Evolutionary conservation across 2,797 vertebrate genomes (phyloP).

Genomic region (Acipenser oxyrinchus): DNA sequence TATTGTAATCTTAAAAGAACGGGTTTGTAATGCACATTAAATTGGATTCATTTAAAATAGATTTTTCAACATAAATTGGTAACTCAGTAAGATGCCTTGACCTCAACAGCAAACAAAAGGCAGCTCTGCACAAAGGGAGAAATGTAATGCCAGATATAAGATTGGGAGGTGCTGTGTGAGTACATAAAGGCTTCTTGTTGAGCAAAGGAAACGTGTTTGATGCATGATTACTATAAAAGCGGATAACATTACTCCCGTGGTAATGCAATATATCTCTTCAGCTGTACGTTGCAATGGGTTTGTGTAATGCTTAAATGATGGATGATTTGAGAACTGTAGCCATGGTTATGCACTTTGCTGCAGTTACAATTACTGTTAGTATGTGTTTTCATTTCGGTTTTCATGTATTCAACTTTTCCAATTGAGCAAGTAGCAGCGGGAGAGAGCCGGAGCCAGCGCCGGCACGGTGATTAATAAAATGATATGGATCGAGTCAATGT

Average conservation of each 20-base stretch:
- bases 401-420: constrained; percentile 15
- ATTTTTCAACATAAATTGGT: neutral
- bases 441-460: constrained; percentile 8
- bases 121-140: neutral
- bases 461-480: constrained; percentile 19
- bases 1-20: constrained; percentile 5
- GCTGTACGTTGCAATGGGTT: constrained; percentile 14
- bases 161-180: constrained; percentile 1
- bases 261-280: constrained; percentile 13
- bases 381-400: constrained; percentile 14
- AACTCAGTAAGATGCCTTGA: neutral
- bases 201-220: constrained; percentile 4
- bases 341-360: constrained; percentile 6
- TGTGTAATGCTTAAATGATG: constrained; percentile 14
- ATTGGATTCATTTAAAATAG: constrained; percentile 1
- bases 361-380: constrained; percentile 17
- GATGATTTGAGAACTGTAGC: constrained; percentile 9
- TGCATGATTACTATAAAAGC: neutral
- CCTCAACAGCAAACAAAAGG: neutral
- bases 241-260: neutral
- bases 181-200: neutral
- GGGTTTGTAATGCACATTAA: constrained; percentile 2
- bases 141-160: neutral
- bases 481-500: constrained; percentile 19
- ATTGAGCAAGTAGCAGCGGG: constrained; percentile 12